Conservation (phyloP, 2,888 invertebrate species). For the Drosophila mulleri region DNA sequence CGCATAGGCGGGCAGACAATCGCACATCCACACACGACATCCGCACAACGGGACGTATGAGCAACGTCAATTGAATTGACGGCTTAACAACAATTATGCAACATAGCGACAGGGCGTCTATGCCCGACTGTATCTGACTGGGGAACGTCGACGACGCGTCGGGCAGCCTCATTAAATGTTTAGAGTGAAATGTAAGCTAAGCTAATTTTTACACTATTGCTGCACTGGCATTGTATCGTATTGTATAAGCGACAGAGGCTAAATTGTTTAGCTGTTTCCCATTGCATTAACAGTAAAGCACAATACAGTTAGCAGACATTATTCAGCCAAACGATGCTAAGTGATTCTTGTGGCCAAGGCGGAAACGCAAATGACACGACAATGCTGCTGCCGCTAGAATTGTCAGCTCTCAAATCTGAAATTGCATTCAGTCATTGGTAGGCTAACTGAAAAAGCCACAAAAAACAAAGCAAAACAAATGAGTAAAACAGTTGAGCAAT, state of each 20-base stretch:
- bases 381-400: conserved; percentile 10
- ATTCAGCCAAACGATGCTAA: conserved; percentile 7
- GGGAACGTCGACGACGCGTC: not conserved
- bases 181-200: conserved; percentile 56
- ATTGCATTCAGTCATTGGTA: not conserved
- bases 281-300: conserved; percentile 5
- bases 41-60: conserved; percentile 70
- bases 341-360: conserved; percentile 25
- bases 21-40: conserved; percentile 33
- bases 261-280: conserved; percentile 21
- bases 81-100: conserved; percentile 71
- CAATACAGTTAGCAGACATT: conserved; percentile 31
- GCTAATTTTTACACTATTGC: conserved; percentile 46
- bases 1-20: not conserved
- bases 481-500: not conserved
- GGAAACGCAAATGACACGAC: conserved; percentile 34
- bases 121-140: not conserved
- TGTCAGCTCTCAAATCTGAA: not conserved
- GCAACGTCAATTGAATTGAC: conserved; percentile 74
- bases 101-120: conserved; percentile 44
- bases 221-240: conserved; percentile 33
- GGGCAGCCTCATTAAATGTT: conserved; percentile 53
- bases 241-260: conserved; percentile 27
- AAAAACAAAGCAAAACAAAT: not conserved
- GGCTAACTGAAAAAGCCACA: not conserved